A percentile compares a stretch with the other conserved stretches of the same genome.
Evolutionary conservation across 1,140 invertebrate genomes (phyloP).

Genomic region (Periplaneta americana): DNA sequence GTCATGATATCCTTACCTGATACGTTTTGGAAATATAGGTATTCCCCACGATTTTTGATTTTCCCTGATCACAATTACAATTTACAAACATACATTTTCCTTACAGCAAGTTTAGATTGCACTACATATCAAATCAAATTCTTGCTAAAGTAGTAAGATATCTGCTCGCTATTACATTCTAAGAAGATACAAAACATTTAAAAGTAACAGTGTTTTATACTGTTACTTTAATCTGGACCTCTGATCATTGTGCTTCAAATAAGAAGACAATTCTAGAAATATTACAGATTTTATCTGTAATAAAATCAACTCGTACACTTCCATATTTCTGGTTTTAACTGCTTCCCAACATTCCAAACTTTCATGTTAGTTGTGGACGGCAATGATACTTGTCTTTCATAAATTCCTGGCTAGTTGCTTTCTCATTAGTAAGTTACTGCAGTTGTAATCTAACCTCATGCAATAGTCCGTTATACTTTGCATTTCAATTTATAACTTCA

Average conservation of each 20-base stretch:
- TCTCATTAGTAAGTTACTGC: too few relatives aligned
- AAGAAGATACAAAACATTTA: neutral
- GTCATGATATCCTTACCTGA: neutral
- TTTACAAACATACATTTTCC: neutral
- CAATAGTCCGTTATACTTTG: too few relatives aligned
- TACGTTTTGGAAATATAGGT: neutral
- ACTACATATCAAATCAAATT: neutral
- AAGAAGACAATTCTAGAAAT: neutral
- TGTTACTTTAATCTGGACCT: neutral
- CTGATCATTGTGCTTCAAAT: neutral
- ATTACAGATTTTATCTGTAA: neutral
- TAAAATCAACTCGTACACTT: neutral
- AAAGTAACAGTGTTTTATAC: too few relatives aligned
- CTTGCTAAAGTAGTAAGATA: neutral
- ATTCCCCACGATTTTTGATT: neutral
- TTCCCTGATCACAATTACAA: neutral
- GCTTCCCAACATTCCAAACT: neutral
- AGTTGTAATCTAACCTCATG: too few relatives aligned
- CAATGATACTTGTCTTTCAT: neutral
- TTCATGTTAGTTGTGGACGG: neutral
- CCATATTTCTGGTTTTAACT: neutral
- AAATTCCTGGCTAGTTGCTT: neutral
- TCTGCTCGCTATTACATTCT: neutral
- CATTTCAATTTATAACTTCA: too few relatives aligned
- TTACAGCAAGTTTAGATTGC: neutral